Evolutionary conservation across 1,140 invertebrate species (phyloP).

Genomic region (Drosophila equinoxialis): DNA sequence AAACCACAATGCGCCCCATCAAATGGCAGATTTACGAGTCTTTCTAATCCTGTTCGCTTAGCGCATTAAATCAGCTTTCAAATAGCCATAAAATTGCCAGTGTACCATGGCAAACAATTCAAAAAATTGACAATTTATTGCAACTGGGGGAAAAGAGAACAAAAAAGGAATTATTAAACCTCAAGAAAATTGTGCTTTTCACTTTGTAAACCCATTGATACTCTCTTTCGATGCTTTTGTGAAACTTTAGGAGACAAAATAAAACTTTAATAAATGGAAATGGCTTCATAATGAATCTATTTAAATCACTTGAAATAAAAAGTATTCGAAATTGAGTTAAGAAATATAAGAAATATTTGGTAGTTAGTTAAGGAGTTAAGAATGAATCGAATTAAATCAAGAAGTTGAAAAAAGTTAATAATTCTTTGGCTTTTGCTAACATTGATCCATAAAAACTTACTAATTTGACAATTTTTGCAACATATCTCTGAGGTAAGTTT

Average conservation of each 20-base stretch:
- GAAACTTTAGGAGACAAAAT: no score
- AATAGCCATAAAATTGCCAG: conserved; percentile 73
- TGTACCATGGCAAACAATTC: conserved; percentile 61
- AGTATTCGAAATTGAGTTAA: no score
- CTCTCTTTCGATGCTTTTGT: background rate
- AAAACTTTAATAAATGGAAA: no score
- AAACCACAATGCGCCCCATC: conserved; percentile 47
- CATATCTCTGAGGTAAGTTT: background rate
- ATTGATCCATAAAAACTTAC: no score
- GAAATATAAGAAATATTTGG: no score
- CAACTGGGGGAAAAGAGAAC: conserved; percentile 15
- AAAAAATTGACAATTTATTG: conserved; percentile 76
- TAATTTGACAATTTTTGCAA: no score
- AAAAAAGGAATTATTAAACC: conserved; percentile 22
- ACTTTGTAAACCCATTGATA: background rate
- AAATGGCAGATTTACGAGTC: conserved; percentile 58
- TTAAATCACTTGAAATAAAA: no score
- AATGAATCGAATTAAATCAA: no score
- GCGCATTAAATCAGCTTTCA: conserved; percentile 73
- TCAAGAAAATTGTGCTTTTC: background rate
- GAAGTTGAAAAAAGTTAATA: no score
- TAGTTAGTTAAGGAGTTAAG: no score
- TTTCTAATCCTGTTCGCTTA: conserved; percentile 70
- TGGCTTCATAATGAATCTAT: no score
- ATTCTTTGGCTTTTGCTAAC: no score